Evolutionary conservation across 2,113 vertebrate genomes (phyloP), one percentile per base, ranked within the genome.

Genomic region (Prinia subflava): DNA sequence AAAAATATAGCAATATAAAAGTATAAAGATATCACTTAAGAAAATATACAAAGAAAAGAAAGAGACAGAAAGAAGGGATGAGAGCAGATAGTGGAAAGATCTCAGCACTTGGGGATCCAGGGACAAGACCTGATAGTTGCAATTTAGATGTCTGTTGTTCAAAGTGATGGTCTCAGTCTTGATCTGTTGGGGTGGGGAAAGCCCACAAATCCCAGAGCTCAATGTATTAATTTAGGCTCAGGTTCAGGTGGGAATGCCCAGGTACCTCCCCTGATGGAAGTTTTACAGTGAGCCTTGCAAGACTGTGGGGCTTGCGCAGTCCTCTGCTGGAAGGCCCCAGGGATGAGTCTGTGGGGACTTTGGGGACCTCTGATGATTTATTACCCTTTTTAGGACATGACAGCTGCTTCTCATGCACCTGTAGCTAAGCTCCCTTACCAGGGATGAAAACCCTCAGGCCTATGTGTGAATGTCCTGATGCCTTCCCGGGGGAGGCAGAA

Each of bases 281-380:
- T 27, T 68, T 68, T 52, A 44, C 44, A 44, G 14, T 37, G 71
- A 25, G 33, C 44, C 27, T 37, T 27, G 27, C 18, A 52, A 15
- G 11, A 28, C 46, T 19, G 21, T 37, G 53, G 22, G 14, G 21
- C 37, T 25, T 21, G 18, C 0, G 0, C 30, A n/a, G 30, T 65
- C n/a, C 14, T 59, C 44, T 2, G 1, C 37, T 59, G 53, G 21
- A 59, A 25, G 17, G 5, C 17, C 21, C 27, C 39, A 77, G 55
- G 41, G 60, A 69, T 33, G 14, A 69, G 18, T 69, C 37, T 77
- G 46, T 0, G 2, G 22, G 46, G 12, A 18, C 8, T 15, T 15
- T 22, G 27, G 14, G 46, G 53, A 10, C 37, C 27, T 68, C 31
- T 46, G 37, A 37, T 52, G 46, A 27, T 52, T 68, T 60, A 44